These are phyloP conservation scores for Cistogaster globosa DNA, from an alignment of 2,888 invertebrate genomes.

Conservation along the genomic window DNA sequence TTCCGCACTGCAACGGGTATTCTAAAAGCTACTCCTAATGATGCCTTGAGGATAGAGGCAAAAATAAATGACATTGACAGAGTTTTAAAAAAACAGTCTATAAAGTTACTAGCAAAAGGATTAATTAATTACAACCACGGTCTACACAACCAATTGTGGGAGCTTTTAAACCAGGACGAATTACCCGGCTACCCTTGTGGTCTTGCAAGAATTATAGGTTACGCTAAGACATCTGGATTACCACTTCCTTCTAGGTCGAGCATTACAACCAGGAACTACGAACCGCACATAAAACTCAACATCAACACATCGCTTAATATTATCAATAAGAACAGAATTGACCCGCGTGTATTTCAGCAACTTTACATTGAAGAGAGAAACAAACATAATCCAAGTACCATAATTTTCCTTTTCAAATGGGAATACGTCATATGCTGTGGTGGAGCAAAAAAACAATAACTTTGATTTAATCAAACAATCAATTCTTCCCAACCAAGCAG, in stretches of 20 bases:
- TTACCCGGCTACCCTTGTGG: not conserved
- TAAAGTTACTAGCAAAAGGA: not conserved
- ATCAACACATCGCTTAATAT: not conserved
- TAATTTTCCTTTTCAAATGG: not conserved
- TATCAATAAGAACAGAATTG: not conserved
- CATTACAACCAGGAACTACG: no score
- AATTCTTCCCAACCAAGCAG: no score
- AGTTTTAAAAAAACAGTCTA: slow-evolving; percentile 15
- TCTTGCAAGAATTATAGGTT: not conserved
- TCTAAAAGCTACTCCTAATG: slow-evolving; percentile 7
- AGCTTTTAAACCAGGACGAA: not conserved
- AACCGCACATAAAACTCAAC: no score
- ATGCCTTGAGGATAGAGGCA: slow-evolving; percentile 18
- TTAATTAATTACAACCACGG: not conserved
- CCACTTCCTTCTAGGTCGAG: no score
- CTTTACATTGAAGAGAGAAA: not conserved
- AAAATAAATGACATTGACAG: slow-evolving; percentile 34
- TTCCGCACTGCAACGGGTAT: slow-evolving; percentile 30
- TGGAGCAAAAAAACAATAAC: no score
- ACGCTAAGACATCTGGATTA: not conserved
- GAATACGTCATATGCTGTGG: slow-evolving; percentile 1
- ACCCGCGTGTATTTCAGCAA: not conserved
- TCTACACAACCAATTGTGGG: not conserved
- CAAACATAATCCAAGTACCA: not conserved
- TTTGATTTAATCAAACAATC: no score